Evolutionary conservation across 2,797 vertebrate genomes (phyloP), one percentile per base, ranked within the genome.

Genomic region (Sorex maritimensis): DNA sequence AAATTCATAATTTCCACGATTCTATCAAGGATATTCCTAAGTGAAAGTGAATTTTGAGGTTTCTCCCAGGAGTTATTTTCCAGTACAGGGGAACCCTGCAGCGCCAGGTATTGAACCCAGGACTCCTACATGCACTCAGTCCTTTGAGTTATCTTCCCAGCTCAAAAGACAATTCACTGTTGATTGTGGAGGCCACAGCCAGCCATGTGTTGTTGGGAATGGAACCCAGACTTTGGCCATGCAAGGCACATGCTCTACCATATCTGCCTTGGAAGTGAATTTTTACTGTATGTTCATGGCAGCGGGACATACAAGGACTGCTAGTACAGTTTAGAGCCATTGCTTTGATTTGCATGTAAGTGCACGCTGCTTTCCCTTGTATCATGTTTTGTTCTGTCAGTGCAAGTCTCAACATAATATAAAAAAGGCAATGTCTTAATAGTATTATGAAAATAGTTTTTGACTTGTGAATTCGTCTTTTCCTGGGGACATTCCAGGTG

Each of bases 381-480:
- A 30, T 68, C 84, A 79, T 38, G 71, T 93, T 84, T 93, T 73
- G 34, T 0, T 71, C 5, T 26, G 58, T 85, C 65, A 67, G 15
- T 67, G 11, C 46, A 92, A 88, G 86, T 68, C 52, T 73, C 55
- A 92, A 55, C 41, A 77, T 2, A 77, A 72, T 80, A 46, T 81
- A 85, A 88, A 75, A 65, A 21, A 13, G 34, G 71, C 55, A 30
- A 68, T 86, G 17, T 52, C 26, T 90, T 72, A 81, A 52, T 14
- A 74, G 41, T 78, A 15, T 75, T 73, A 86, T 38, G 72, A 90
- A 95, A 93, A 83, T 52, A 68, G 12, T 65, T 90, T 92, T 81
- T 65, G 72, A 21, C 15, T 92, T 78, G 38, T 52, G 23, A 52
- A 23, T 28, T 14, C 24, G 68, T 34, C 77, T 6, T 19, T 4